Conservation (phyloP, 2,113 vertebrate genomes). For the Gymnocephalus cernua region DNA sequence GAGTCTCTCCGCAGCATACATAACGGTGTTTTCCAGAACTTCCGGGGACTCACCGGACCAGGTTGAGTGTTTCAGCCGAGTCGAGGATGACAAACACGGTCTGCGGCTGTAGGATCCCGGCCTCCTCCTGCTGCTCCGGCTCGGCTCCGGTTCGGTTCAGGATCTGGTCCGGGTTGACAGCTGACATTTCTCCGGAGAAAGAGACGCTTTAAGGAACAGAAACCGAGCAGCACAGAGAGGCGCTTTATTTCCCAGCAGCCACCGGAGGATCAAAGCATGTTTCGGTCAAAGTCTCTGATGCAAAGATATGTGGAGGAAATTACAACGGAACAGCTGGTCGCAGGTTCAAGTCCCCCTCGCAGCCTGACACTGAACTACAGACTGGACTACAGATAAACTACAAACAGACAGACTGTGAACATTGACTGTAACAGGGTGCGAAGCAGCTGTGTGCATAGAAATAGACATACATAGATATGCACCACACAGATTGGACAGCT, state of each 20-base stretch:
- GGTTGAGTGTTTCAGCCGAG: conserved; percentile 76
- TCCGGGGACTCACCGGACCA: conserved; percentile 73
- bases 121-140: conserved; percentile 23
- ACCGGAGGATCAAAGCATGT: conserved; percentile 22
- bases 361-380: not conserved
- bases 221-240: not conserved
- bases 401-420: not conserved
- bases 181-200: conserved; percentile 72
- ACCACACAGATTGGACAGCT: conserved; percentile 25
- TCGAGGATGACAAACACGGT: conserved; percentile 84
- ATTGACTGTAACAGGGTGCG: too few relatives aligned
- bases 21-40: conserved; percentile 7
- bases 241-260: conserved; percentile 33
- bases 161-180: conserved; percentile 48
- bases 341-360: not conserved
- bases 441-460: conserved; percentile 30
- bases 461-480: conserved; percentile 5
- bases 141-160: conserved; percentile 33
- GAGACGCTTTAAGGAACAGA: not conserved
- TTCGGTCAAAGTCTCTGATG: not conserved
- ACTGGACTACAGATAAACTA: not conserved
- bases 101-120: conserved; percentile 67
- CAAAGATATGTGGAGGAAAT: too few relatives aligned
- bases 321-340: too few relatives aligned
- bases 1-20: too few relatives aligned